Evolutionary conservation across 2,888 invertebrate species (phyloP).

Genomic region (Lithophane semibrunnea): DNA sequence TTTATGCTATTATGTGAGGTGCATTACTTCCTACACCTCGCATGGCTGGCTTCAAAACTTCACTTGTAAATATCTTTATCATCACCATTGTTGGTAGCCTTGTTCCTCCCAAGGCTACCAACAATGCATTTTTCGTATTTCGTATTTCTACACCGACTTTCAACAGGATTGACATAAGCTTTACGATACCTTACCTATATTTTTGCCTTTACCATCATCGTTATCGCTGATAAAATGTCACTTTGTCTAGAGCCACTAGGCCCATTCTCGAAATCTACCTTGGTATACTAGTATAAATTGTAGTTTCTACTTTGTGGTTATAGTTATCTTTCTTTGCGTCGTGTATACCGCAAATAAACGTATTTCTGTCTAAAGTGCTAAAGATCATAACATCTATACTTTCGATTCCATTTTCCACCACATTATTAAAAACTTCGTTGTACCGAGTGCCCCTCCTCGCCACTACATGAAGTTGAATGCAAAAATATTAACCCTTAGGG

Average conservation of each 20-base stretch:
- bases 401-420: constrained; percentile 18
- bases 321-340: too few species aligned
- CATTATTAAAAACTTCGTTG: constrained; percentile 70
- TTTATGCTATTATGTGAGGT: neutral
- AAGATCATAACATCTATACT: neutral
- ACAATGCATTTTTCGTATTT: too few species aligned
- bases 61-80: neutral
- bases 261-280: neutral
- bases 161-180: too few species aligned
- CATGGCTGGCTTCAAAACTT: neutral
- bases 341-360: too few species aligned
- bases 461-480: constrained; percentile 76
- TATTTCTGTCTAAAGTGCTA: too few species aligned
- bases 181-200: too few species aligned
- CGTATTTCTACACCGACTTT: too few species aligned
- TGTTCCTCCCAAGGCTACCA: neutral
- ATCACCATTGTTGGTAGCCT: neutral
- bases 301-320: neutral
- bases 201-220: too few species aligned
- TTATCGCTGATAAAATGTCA: too few species aligned
- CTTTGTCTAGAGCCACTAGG: too few species aligned
- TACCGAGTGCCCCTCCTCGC: constrained; percentile 65
- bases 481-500: constrained; percentile 75
- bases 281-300: neutral
- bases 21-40: neutral